A percentile compares a stretch with the other conserved stretches of the same genome.
Evolutionary conservation across 2,113 vertebrate genomes (phyloP).

Genomic region (Acrocephalus arundinaceus): DNA sequence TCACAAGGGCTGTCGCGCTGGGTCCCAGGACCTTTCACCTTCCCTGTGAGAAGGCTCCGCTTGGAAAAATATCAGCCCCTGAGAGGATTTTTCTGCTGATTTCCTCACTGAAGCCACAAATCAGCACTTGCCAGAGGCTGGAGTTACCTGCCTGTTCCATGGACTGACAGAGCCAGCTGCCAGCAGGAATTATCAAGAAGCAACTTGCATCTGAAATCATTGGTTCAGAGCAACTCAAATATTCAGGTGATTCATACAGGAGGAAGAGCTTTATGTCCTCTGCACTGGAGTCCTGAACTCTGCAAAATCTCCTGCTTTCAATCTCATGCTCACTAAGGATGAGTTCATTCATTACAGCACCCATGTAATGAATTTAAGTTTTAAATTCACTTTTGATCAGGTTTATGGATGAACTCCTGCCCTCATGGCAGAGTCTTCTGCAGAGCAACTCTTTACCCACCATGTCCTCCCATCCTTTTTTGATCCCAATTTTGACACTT

Average conservation of each 20-base stretch:
- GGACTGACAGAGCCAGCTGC: slow-evolving; percentile 33
- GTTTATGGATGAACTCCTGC: not conserved
- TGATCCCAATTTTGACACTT: not conserved
- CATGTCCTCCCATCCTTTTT: accelerated
- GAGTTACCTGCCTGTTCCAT: not conserved
- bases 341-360: not conserved
- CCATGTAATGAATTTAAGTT: not conserved
- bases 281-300: not conserved
- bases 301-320: not conserved
- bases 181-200: not conserved
- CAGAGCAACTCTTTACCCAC: not conserved
- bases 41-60: not conserved
- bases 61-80: not conserved
- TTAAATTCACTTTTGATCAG: not conserved
- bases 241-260: slow-evolving; percentile 5
- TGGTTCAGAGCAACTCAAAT: not conserved
- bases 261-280: slow-evolving; percentile 10
- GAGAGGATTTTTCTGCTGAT: slow-evolving; percentile 15
- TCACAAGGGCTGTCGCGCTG: accelerated
- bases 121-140: not conserved
- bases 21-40: not conserved
- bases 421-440: not conserved
- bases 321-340: accelerated
- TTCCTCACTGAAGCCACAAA: not conserved
- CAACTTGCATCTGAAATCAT: not conserved